Conservation (phyloP, 2,888 invertebrate genomes). For the Iselma pallidipennis region DNA sequence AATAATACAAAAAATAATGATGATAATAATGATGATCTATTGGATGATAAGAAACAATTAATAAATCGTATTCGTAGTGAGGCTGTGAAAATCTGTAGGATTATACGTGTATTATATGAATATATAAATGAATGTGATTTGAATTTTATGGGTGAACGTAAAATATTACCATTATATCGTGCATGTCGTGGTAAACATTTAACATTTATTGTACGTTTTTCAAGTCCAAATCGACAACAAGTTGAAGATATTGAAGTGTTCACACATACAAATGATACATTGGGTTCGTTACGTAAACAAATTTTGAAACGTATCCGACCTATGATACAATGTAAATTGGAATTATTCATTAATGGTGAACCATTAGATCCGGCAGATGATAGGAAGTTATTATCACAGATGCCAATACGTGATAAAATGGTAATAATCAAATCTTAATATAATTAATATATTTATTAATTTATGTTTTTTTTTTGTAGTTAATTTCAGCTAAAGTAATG, state of each 20-base stretch:
- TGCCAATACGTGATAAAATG: slow-evolving; percentile 87
- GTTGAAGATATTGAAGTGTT: slow-evolving; percentile 90
- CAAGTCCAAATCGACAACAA: slow-evolving; percentile 79
- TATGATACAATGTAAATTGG: slow-evolving; percentile 81
- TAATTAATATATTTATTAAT: background rate
- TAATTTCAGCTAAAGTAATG: slow-evolving; percentile 76
- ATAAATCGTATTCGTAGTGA: slow-evolving; percentile 64
- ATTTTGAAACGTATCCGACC: slow-evolving; percentile 69
- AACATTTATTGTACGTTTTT: slow-evolving; percentile 75
- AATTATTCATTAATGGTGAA: slow-evolving; percentile 88
- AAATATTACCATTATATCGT: slow-evolving; percentile 84
- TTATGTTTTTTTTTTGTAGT: slow-evolving; percentile 50
- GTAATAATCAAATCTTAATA: slow-evolving; percentile 60
- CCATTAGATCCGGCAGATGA: slow-evolving; percentile 85
- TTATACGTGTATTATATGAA: slow-evolving; percentile 92
- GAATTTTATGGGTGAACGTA: slow-evolving; percentile 83
- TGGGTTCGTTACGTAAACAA: slow-evolving; percentile 81
- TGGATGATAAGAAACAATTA: slow-evolving; percentile 55
- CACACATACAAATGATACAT: slow-evolving; percentile 93
- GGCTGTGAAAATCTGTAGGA: slow-evolving; percentile 86
- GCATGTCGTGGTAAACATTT: slow-evolving; percentile 91
- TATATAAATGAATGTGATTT: slow-evolving; percentile 95
- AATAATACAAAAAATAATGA: background rate
- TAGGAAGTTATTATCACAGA: slow-evolving; percentile 82
- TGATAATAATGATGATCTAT: slow-evolving; percentile 46